Base-by-base conservation (phyloP, 2,888 invertebrate genomes). In the Cremastinae sp. region DNA sequence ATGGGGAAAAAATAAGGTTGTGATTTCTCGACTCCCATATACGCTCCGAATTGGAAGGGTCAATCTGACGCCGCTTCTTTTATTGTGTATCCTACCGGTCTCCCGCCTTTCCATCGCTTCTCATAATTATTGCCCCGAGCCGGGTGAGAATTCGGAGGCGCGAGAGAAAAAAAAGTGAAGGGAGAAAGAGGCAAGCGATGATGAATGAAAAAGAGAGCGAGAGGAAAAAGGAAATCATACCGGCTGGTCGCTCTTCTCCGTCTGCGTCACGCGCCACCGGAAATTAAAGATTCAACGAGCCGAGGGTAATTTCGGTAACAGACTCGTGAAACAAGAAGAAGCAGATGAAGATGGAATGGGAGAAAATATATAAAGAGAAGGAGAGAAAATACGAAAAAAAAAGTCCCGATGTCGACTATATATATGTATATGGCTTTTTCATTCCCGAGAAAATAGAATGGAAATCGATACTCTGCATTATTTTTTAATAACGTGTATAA, bases 231-330 rank as follows among this genome's bases (percentile, higher is more conserved):
- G 62, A 78, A 78, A 76, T 77, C 69, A 77, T 72, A 68, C 61
- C 73, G 76, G 54, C 76, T 22, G 61, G 79, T 54, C 78, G 41
- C 51, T 68, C 75, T 71, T 71, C 81, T 65, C 66, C 43, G 65
- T 75, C 72, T 64, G 70, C 56, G 61, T 77, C 74, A 68, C 62
- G 75, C 70, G 66, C 78, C 74, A 79, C 83, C 86, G 87, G 87
- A 87, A 87, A 87, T 87, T 86, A 86, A 87, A 87, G 86, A 87
- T 86, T 87, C 86, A 86, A 87, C 86, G 86, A 85, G 85, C 81
- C 81, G 84, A 76, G 79, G 83, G 81, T 85, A 85, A 86, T 86
- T 86, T 84, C 80, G 81, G 79, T 79, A 81, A 80, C 82, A 79
- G 79, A 79, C 74, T 80, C 75, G 81, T 61, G 80, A 82, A 82